Evolutionary conservation across 1,140 invertebrate species (phyloP), one percentile per base, ranked within the genome.

Genomic region (Pissodes strobi): DNA sequence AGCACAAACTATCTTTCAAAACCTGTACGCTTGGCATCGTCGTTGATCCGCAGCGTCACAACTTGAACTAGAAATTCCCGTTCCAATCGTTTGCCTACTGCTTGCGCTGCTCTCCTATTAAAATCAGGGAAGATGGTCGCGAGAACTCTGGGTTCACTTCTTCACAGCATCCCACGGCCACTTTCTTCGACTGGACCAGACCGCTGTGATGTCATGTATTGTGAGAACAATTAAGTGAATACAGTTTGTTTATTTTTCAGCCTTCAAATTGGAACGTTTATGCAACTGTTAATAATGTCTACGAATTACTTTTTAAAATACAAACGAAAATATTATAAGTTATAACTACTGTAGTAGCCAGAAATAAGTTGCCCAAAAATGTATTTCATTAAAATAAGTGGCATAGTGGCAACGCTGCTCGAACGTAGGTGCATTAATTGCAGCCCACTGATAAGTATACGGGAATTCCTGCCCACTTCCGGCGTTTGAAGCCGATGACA

Each of bases 401-500:
- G 45, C 19, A 5, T 10, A 18, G n/a, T 52, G 51, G 23, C 61
- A 48, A 39, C 61, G 27, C 21, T 19, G 58, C 23, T n/a, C n/a
- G 1, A 41, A 6, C 49, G 2, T n/a, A n/a, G n/a, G 0, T n/a
- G 30, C 13, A 37, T 1, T 10, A 37, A 37, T 1, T 12, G 2
- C n/a, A 9, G 6, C 38, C 21, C 13, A 22, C 17, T 12, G 43
- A 15, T 45, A 5, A 25, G 22, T 23, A 21, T 17, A n/a, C 59
- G 25, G 12, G 12, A 17, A 8, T 19, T 25, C 45, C 13, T 23
- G 4, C 30, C 27, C 51, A 34, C 27, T 39, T 21, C 23, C 21
- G 48, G 17, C 57, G 55, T 53, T 43, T 46, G 64, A 60, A 55
- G 38, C 49, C 30, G 60, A 65, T 52, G 69, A 69, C 73, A 76